Percentiles rank a stretch among this genome's conserved stretches.
These are phyloP conservation scores for Athene noctua DNA, from an alignment of 2,113 vertebrate genomes.

Conservation along the genomic window DNA sequence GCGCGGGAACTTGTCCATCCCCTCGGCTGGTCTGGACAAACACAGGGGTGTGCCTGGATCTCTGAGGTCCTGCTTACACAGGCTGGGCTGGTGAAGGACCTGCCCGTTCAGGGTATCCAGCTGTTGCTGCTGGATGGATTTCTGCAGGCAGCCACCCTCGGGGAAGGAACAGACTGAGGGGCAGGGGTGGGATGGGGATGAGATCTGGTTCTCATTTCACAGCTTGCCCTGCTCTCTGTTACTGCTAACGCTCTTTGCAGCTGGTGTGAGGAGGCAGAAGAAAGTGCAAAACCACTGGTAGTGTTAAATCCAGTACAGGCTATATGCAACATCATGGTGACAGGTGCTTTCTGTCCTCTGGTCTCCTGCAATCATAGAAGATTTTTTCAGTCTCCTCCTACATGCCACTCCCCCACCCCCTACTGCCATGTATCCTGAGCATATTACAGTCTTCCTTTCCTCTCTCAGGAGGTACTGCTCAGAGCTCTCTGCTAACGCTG, in stretches of 20 bases:
- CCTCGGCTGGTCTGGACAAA: neutral
- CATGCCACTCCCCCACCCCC: constrained; percentile 56
- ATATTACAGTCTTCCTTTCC: constrained; percentile 57
- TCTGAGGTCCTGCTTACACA: neutral
- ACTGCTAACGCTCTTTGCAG: neutral
- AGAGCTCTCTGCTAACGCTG: constrained; percentile 6
- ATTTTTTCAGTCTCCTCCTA: constrained; percentile 64
- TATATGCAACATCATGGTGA: neutral
- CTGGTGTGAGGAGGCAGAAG: neutral
- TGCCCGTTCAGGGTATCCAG: neutral
- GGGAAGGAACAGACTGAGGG: neutral
- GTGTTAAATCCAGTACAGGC: neutral
- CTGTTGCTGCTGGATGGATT: neutral
- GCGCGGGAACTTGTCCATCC: neutral
- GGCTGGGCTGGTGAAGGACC: neutral
- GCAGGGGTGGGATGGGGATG: neutral
- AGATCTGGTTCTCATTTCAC: neutral
- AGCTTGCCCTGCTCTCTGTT: neutral
- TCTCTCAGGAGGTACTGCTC: constrained; percentile 44
- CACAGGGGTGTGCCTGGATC: neutral
- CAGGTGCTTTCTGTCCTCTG: constrained; percentile 27
- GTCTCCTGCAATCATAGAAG: constrained; percentile 46
- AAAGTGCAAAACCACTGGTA: neutral
- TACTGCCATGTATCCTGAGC: constrained; percentile 40
- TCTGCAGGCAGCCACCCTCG: neutral